These are phyloP conservation scores for Maniola jurtina DNA, from an alignment of 1,140 invertebrate species.

Conservation along the genomic window DNA sequence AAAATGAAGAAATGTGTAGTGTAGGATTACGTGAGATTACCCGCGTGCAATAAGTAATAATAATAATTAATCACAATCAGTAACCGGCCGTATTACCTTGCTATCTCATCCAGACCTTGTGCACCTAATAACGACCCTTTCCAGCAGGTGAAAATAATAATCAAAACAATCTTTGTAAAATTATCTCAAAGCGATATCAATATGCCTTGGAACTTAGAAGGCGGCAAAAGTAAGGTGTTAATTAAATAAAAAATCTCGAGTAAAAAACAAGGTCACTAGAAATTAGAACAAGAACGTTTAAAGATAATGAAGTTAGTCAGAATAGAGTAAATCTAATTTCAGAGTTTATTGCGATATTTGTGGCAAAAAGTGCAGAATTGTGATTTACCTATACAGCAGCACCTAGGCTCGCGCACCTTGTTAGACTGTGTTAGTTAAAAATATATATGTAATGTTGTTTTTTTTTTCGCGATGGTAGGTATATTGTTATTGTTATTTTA, in stretches of 20 bases:
- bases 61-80: background rate
- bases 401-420: constrained; percentile 16
- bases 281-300: constrained; percentile 46
- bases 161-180: constrained; percentile 1
- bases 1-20: background rate
- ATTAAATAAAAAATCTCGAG: constrained; percentile 37
- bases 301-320: constrained; percentile 47
- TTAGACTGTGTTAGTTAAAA: background rate
- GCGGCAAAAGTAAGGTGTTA: constrained; percentile 21
- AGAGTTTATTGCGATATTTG: constrained; percentile 31
- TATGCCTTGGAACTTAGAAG: constrained; percentile 17
- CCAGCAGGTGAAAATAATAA: constrained; percentile 1
- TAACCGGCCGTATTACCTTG: background rate
- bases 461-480: too few relatives aligned
- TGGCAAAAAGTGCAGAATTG: constrained; percentile 31
- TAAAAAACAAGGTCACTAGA: constrained; percentile 50
- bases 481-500: background rate
- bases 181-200: constrained; percentile 13
- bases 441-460: too few relatives aligned
- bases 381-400: constrained; percentile 2
- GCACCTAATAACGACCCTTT: background rate
- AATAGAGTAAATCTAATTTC: constrained; percentile 53
- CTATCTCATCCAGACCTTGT: background rate
- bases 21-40: too few relatives aligned
- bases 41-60: too few relatives aligned